phyloP scores from a whole-genome alignment of 2,888 invertebrate genomes.

The Drosophila algonquin region DNA sequence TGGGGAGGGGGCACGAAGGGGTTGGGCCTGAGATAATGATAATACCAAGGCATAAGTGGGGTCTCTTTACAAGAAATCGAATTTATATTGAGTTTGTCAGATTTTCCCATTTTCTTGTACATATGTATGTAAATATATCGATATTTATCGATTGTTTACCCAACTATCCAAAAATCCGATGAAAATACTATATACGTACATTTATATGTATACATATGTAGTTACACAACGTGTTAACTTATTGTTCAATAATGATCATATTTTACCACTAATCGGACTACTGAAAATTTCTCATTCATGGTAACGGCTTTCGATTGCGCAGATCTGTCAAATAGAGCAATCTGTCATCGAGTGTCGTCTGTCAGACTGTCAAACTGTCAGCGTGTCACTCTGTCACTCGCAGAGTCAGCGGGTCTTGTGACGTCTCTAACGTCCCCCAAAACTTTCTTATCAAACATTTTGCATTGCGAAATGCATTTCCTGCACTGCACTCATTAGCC shows the following conservation, averaged over 20 bases:
- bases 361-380: not conserved
- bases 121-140: too few relatives aligned
- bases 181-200: too few relatives aligned
- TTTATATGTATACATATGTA: accelerated
- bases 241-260: not conserved
- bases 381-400: too few relatives aligned
- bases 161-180: too few relatives aligned
- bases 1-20: too few relatives aligned
- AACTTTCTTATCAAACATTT: constrained; percentile 25
- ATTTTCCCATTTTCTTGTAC: too few relatives aligned
- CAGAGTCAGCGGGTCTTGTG: constrained; percentile 13
- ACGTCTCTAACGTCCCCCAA: constrained; percentile 8
- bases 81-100: too few relatives aligned
- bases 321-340: too few relatives aligned
- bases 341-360: constrained; percentile 15
- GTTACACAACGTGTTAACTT: too few relatives aligned
- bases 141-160: too few relatives aligned
- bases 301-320: constrained; percentile 10
- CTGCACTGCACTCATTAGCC: constrained; percentile 14
- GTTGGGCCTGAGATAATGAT: not conserved
- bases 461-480: constrained; percentile 14
- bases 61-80: not conserved
- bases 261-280: too few relatives aligned
- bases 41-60: not conserved
- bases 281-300: too few relatives aligned